Base-by-base conservation (phyloP, 2,797 vertebrate species). In the Parambassis ranga region DNA sequence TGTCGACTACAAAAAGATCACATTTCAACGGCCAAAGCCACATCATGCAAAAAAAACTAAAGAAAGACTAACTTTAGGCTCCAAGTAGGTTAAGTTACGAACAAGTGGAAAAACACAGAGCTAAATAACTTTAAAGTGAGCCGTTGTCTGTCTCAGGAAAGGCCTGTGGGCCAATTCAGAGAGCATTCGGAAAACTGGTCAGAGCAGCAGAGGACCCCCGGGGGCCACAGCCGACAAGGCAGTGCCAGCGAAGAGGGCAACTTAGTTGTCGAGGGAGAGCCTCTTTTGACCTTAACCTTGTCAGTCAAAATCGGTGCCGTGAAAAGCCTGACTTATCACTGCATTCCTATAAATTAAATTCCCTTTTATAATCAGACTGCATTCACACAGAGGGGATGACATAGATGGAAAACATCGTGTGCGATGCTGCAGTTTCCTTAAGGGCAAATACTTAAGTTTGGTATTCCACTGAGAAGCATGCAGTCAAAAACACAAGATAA, bases 1-100 rank as follows among this genome's bases (percentile, higher is more conserved):
- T 66, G 53, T 63, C 58, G 65, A 79, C 77, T 68, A 77, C 77
- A 77, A 82, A 81, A 84, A 69, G 67, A 88, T 84, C 74, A 74
- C 51, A 79, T 88, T 80, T 81, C 75, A 44, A 49, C 27, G 5
- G 75, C 75, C 61, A 51, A 43, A 64, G 71, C 68, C 63, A 59
- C 59, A 44, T 59, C n/a, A n/a, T n/a, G n/a, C n/a, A 58, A 70
- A 71, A 26, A 31, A 42, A 78, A 79, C 61, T 65, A 52, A 51
- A 77, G 52, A 64, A 51, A 57, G 53, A 48, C 44, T 6, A 32
- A 71, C 60, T 69, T 77, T 49, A 52, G 47, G 56, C 47, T 57
- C 51, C 41, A 20, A 56, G 31, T 19, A 15, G 73, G 38, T 32
- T 61, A 22, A 23, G 28, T 27, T 46, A 65, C 55, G n/a, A 50